Base-by-base conservation (phyloP, 2,113 vertebrate genomes). In the Bagarius yarrelli region DNA sequence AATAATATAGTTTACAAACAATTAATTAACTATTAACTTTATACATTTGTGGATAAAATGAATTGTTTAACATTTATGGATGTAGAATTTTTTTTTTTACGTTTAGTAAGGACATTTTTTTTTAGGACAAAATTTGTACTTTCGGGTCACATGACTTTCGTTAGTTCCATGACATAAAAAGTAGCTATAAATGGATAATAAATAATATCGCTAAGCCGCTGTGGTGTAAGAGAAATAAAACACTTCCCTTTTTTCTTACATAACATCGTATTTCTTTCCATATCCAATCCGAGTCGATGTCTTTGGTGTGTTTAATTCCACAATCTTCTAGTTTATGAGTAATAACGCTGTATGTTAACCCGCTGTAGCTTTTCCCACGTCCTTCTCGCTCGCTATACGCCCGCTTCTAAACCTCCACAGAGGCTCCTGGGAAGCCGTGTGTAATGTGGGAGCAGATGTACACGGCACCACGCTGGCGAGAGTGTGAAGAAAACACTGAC, bases 401-500 rank as follows among this genome's bases (percentile, higher is more conserved):
- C 55, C 34, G 32, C 66, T 4, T 4, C 3, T 16, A 59, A 60
- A 53, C 66, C 53, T 50, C 34, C 36, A 19, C 56, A 50, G 66
- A 53, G 44, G n/a, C 60, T 64, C 76, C 27, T 78, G 76, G 60
- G 60, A 47, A 32, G 66, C 34, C 34, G 66, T 13, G 30, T 47
- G 53, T 32, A 23, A 72, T 14, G 84, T 76, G 69, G 79, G 84
- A 56, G 59, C 52, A 70, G 83, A 75, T 60, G 69, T 60, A 61
- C 60, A 64, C 64, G 71, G 76, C 76, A 30, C 44, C 59, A 61
- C 40, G 34, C 79, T 34, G 70, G 53, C 8, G 25, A 78, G 63
- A 76, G 84, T 47, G 80, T 76, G 64, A 85, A 82, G 75, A 61
- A 85, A 87, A 85, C 72, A 85, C 59, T 76, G 79, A 85, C 52